Evolutionary conservation across 2,888 invertebrate species (phyloP), one percentile per base, ranked within the genome.

Genomic region (Caenorhabditis panamensis): DNA sequence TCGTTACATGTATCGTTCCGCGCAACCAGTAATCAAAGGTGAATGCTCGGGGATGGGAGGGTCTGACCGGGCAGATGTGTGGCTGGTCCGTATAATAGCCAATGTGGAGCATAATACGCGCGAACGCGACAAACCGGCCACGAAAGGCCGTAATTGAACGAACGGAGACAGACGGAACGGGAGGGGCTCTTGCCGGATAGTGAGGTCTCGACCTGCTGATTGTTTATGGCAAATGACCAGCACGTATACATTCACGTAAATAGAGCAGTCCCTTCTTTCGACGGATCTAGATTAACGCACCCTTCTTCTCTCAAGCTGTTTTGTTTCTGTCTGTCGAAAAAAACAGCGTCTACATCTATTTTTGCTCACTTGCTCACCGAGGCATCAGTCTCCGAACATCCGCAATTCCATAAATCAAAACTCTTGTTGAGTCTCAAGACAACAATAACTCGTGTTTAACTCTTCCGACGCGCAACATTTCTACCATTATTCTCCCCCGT

Each of bases 131-230:
- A 44, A 73, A 64, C 63, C 73, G 58, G 51, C 47, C 63, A 63
- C 16, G 66, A 66, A 66, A 37, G 66, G 73, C 73, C 73, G 44
- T 75, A 75, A 75, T 75, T 75, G 66, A 75, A 67, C 75, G 59
- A 44, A 47, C 26, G 51, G 62, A 31, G 37, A 49, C 36, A 59
- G 63, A 72, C 56, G 63, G 37, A 58, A 16, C 8, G 44, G 44
- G 49, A 37, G 28, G 28, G 59, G 71, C 47, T 54, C 63, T 51
- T 54, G 54, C 47, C 31, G 31, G 72, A 72, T 72, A 72, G 63
- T 26, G 69, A 53, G 53, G 49, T 9, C 49, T 53, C 58, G 56
- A 75, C 75, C 75, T 75, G 75, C 75, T 75, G 75, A 75, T 75
- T 75, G 75, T 75, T 75, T 75, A 75, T 75, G 66, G 66, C 59